phyloP scores from a whole-genome alignment of 2,888 invertebrate genomes.

The Pseudococcus longispinus region DNA sequence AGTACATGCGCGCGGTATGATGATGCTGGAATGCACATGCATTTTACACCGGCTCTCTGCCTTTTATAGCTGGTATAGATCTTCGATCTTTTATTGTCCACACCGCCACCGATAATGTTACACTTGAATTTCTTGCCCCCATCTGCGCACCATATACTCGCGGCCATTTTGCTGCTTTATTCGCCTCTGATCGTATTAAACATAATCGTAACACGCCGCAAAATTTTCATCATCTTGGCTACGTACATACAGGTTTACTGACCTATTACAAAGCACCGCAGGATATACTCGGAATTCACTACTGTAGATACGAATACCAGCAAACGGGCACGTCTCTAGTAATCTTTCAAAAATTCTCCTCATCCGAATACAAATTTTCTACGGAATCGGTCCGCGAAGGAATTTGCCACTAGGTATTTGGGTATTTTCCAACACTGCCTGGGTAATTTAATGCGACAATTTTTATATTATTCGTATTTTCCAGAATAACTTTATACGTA shows the following conservation, averaged over 20 bases:
- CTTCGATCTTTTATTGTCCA: background rate
- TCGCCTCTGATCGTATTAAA: background rate
- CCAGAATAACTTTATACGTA: background rate
- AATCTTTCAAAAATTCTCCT: background rate
- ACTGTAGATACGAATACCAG: background rate
- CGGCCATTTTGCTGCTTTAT: too few species aligned
- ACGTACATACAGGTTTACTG: background rate
- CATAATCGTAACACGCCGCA: background rate
- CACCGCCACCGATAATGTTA: background rate
- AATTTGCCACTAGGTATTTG: background rate
- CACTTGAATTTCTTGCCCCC: background rate
- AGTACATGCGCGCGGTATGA: background rate
- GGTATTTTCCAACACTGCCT: background rate
- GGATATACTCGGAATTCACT: background rate
- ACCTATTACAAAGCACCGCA: background rate
- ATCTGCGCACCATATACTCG: too few species aligned
- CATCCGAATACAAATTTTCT: background rate
- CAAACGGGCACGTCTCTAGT: background rate
- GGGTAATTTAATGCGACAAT: background rate
- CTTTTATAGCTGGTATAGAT: background rate
- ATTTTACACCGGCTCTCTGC: background rate
- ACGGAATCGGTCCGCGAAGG: background rate
- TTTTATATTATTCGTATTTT: background rate
- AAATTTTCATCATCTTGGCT: background rate
- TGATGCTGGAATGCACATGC: conserved; percentile 6